A percentile compares a stretch with the other conserved stretches of the same genome.
Evolutionary conservation across 2,113 vertebrate genomes (phyloP).

Genomic region (Fregata magnificens): DNA sequence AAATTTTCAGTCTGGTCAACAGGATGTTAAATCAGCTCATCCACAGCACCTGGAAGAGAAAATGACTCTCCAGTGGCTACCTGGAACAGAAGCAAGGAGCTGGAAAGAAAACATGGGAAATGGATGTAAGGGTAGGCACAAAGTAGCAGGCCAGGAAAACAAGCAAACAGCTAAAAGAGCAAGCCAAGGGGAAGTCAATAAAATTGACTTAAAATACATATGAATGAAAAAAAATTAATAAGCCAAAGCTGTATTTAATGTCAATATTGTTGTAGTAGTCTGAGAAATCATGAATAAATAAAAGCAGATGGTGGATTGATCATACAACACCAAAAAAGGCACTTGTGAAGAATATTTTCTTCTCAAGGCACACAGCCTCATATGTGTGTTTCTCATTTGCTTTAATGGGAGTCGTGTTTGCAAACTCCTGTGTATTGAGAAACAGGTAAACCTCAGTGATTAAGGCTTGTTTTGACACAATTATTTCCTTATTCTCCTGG

Average conservation of each 20-base stretch:
- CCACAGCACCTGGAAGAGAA: background rate
- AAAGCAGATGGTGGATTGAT: slow-evolving; percentile 60
- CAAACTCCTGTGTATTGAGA: background rate
- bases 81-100: background rate
- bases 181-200: slow-evolving; percentile 28
- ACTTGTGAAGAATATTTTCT: slow-evolving; percentile 32
- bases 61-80: background rate
- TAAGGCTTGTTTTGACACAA: slow-evolving; percentile 49
- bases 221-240: slow-evolving; percentile 50
- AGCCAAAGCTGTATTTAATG: slow-evolving; percentile 45
- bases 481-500: slow-evolving; percentile 25
- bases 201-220: slow-evolving; percentile 59
- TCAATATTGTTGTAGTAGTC: slow-evolving; percentile 50
- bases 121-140: background rate
- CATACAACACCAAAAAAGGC: slow-evolving; percentile 32
- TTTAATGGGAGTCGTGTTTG: slow-evolving; percentile 44
- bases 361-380: background rate
- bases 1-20: background rate
- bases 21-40: background rate
- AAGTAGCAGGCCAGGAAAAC: background rate
- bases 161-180: slow-evolving; percentile 29
- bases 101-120: background rate
- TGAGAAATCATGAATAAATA: slow-evolving; percentile 65
- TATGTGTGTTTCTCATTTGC: background rate
- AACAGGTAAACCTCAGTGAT: background rate